Evolutionary conservation across 2,888 invertebrate species (phyloP).

Genomic region (Heterodera filipjevi): DNA sequence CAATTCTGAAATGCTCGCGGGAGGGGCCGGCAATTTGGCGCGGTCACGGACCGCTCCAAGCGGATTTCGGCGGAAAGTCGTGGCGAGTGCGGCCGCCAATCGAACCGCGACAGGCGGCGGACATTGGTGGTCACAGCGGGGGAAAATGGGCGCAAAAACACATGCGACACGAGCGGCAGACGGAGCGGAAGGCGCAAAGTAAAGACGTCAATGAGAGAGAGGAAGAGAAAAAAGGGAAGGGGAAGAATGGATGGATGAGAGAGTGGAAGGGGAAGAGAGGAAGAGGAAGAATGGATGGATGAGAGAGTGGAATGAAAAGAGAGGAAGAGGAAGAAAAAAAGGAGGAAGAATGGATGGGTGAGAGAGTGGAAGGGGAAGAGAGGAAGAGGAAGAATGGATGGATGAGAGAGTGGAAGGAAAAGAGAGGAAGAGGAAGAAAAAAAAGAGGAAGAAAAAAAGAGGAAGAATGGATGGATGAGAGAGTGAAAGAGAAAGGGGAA

Average conservation of each 20-base stretch:
- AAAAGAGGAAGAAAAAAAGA: neutral
- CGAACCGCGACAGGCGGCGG: neutral
- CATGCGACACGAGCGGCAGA: neutral
- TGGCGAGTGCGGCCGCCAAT: neutral
- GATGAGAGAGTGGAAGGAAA: neutral
- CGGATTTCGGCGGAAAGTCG: conserved; percentile 17
- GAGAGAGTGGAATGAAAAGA: neutral
- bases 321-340: neutral
- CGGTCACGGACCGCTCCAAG: conserved; percentile 23
- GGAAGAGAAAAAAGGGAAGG: neutral
- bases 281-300: neutral
- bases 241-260: neutral
- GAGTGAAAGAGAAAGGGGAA: neutral
- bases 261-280: neutral
- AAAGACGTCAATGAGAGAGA: neutral
- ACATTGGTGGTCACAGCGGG: conserved; percentile 13
- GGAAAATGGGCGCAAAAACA: neutral
- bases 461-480: neutral
- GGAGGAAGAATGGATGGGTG: neutral
- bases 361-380: neutral
- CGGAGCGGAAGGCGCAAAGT: conserved; percentile 4
- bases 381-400: neutral
- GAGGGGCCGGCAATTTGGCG: neutral
- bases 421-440: neutral
- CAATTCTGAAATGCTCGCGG: neutral